A percentile compares a stretch with the other conserved stretches of the same genome.
Evolutionary conservation across 2,113 vertebrate genomes (phyloP).

Genomic region (Oryzias javanicus): DNA sequence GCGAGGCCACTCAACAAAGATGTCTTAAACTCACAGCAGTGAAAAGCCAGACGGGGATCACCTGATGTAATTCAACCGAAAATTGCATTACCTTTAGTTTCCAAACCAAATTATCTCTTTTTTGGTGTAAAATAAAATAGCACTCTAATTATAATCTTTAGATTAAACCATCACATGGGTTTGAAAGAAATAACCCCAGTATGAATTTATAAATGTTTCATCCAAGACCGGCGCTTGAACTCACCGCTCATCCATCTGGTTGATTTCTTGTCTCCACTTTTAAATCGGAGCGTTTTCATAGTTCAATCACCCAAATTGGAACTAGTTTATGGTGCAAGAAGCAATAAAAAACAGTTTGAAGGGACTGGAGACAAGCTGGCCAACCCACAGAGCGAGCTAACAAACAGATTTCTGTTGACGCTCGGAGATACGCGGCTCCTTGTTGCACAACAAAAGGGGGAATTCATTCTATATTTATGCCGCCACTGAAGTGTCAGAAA

Average conservation of each 20-base stretch:
- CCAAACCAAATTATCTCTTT: no score
- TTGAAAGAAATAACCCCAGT: background rate
- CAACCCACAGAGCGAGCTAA: conserved; percentile 58
- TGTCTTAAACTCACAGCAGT: conserved; percentile 30
- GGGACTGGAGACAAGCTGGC: conserved; percentile 48
- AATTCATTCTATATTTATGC: conserved; percentile 63
- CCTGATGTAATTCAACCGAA: conserved; percentile 20
- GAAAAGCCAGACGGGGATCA: conserved; percentile 16
- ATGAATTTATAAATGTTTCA: conserved; percentile 13
- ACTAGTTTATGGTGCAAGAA: conserved; percentile 71
- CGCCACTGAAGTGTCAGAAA: conserved; percentile 66
- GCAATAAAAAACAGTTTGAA: conserved; percentile 59
- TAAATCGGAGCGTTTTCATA: conserved; percentile 53
- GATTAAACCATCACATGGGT: no score
- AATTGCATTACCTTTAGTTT: background rate
- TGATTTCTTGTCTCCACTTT: conserved; percentile 47
- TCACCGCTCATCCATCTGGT: conserved; percentile 45
- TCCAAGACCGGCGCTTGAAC: conserved; percentile 25
- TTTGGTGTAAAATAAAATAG: no score
- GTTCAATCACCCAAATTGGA: conserved; percentile 66
- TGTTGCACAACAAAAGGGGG: conserved; percentile 65
- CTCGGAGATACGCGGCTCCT: conserved; percentile 53
- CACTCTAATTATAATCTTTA: no score
- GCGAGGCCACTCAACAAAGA: conserved; percentile 38
- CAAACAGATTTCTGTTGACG: conserved; percentile 65